phyloP scores from a whole-genome alignment of 2,797 vertebrate species.

The Microctenopoma steveboyesi region DNA sequence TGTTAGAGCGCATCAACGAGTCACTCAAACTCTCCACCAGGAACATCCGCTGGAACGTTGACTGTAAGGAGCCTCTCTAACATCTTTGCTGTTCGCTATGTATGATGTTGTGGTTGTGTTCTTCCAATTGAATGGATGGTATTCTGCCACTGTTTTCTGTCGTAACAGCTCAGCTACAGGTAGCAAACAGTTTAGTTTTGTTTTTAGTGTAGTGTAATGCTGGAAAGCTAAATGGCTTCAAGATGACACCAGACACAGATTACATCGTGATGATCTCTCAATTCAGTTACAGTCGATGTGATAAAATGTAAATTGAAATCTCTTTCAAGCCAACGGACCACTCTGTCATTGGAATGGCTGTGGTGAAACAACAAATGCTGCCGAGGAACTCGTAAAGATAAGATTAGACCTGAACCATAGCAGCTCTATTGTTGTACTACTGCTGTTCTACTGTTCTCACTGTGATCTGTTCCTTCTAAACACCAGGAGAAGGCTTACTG shows the following conservation, averaged over 20 bases:
- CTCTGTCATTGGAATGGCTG: conserved; percentile 1
- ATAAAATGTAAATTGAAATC: neutral
- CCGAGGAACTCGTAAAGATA: neutral
- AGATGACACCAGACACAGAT: neutral
- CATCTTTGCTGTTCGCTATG: no score
- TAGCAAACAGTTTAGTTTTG: neutral
- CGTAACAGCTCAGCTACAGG: neutral
- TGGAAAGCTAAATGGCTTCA: neutral
- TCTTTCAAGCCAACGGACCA: neutral
- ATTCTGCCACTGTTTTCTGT: neutral
- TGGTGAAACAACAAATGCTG: neutral
- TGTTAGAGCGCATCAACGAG: conserved; percentile 97
- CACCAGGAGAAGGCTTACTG: neutral
- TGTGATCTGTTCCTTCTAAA: neutral
- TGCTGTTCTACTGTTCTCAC: neutral
- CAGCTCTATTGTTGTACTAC: no score
- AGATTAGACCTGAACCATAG: neutral
- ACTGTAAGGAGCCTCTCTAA: conserved; percentile 79
- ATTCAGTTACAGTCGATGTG: neutral
- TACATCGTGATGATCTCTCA: neutral
- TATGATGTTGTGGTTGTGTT: neutral
- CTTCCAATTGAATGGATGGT: neutral
- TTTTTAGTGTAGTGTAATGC: neutral
- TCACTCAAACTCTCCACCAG: conserved; percentile 93
- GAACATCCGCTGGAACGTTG: conserved; percentile 96